Conservation (phyloP, 2,888 invertebrate genomes). For the Callinectes sapidus region DNA sequence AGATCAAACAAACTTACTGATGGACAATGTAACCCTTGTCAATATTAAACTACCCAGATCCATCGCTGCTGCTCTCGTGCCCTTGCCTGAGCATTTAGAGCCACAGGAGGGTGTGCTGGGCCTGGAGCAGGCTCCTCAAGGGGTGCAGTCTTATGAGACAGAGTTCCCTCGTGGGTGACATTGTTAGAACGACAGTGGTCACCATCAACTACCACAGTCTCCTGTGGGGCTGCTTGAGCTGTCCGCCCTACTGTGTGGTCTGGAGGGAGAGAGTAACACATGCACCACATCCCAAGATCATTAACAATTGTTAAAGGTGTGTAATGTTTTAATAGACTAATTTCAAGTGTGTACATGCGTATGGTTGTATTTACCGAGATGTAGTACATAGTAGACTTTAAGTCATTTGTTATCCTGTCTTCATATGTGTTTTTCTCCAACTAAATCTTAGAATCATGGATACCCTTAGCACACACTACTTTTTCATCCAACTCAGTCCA, state of each 20-base stretch:
- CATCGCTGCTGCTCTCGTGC: conserved; percentile 60
- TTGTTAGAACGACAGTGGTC: conserved; percentile 47
- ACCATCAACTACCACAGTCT: conserved; percentile 47
- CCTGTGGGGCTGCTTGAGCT: conserved; percentile 40
- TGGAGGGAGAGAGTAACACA: conserved; percentile 60
- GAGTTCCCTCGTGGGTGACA: conserved; percentile 55
- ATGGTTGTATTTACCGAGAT: too few relatives aligned
- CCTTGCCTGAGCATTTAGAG: conserved; percentile 48
- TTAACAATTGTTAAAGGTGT: background rate
- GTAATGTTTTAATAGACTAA: background rate
- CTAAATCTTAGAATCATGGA: too few relatives aligned
- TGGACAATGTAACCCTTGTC: conserved; percentile 44
- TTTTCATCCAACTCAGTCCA: too few relatives aligned
- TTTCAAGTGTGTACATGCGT: too few relatives aligned
- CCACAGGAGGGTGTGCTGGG: conserved; percentile 54
- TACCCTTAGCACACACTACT: too few relatives aligned
- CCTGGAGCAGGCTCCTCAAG: conserved; percentile 39
- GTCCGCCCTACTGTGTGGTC: conserved; percentile 57
- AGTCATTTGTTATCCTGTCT: too few relatives aligned
- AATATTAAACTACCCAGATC: conserved; percentile 64
- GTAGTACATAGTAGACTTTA: too few relatives aligned
- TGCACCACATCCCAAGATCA: conserved; percentile 51
- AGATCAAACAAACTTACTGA: conserved; percentile 48
- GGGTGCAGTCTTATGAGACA: conserved; percentile 36
- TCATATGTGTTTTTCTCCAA: too few relatives aligned